These are phyloP conservation scores for Callipepla californica DNA, from an alignment of 2,113 vertebrate genomes.

Conservation along the genomic window DNA sequence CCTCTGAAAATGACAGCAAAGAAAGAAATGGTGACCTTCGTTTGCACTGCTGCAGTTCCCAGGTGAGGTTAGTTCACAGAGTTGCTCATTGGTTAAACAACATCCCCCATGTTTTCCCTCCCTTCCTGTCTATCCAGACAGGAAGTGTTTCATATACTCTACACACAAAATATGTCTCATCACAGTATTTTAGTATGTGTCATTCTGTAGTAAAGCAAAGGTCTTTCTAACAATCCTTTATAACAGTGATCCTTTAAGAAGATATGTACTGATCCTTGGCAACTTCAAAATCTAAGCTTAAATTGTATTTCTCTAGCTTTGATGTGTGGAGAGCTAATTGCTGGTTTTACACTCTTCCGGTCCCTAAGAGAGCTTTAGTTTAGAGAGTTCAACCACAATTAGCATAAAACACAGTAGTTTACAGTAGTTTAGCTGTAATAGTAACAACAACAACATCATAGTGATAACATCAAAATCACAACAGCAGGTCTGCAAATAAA, in stretches of 20 bases:
- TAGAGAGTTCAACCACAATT: not conserved
- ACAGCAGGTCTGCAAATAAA: not conserved
- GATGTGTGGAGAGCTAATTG: not conserved
- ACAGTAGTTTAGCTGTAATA: not conserved
- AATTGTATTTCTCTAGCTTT: not conserved
- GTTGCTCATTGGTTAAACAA: not conserved
- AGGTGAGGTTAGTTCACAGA: not conserved
- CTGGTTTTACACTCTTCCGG: not conserved
- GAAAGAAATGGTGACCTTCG: not conserved
- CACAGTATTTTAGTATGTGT: not conserved
- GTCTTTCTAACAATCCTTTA: not conserved
- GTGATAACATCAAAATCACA: not conserved
- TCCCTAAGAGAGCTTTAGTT: not conserved
- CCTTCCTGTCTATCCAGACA: slow-evolving; percentile 23
- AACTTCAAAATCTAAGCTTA: not conserved
- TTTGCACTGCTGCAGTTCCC: not conserved
- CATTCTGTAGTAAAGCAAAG: not conserved
- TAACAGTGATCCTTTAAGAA: not conserved
- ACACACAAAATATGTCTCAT: not conserved
- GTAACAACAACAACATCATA: not conserved
- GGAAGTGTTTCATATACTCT: not conserved
- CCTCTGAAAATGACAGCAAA: not conserved
- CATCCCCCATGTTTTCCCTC: not conserved
- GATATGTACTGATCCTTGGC: fast-evolving
- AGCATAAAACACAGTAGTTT: not conserved